Percentiles rank a stretch among this genome's conserved stretches.
Evolutionary conservation across 1,140 invertebrate genomes (phyloP).

Genomic region (Aphaenogaster ashmeadi): DNA sequence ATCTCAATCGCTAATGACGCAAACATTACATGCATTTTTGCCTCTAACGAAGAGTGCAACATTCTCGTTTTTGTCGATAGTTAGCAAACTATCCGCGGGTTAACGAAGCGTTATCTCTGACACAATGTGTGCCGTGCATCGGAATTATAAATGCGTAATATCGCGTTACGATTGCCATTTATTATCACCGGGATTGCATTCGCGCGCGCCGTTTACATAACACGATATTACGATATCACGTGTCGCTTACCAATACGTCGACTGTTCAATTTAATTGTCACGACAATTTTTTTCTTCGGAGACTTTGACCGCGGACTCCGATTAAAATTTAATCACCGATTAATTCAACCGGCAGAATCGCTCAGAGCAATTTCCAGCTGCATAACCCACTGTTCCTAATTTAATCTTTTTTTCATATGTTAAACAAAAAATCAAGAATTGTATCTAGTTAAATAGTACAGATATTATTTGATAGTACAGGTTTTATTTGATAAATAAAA

Average conservation of each 20-base stretch:
- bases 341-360: not conserved
- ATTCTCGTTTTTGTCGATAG: not conserved
- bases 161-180: not conserved
- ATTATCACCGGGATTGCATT: slow-evolving; percentile 17
- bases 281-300: not conserved
- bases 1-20: not conserved
- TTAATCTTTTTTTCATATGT: not conserved
- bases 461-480: not conserved
- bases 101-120: slow-evolving; percentile 15
- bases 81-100: not conserved
- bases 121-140: not conserved
- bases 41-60: not conserved
- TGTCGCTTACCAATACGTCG: not conserved
- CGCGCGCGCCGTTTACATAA: not conserved
- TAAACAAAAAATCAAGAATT: not conserved
- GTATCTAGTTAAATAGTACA: no score
- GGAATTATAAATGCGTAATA: not conserved
- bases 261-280: not conserved
- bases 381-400: not conserved
- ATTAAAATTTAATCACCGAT: no score
- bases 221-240: not conserved
- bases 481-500: not conserved
- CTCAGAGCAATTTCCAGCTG: no score
- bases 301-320: no score
- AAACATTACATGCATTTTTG: not conserved